Evolutionary conservation across 2,113 vertebrate genomes (phyloP).

Genomic region (Potamarius usumacintae): DNA sequence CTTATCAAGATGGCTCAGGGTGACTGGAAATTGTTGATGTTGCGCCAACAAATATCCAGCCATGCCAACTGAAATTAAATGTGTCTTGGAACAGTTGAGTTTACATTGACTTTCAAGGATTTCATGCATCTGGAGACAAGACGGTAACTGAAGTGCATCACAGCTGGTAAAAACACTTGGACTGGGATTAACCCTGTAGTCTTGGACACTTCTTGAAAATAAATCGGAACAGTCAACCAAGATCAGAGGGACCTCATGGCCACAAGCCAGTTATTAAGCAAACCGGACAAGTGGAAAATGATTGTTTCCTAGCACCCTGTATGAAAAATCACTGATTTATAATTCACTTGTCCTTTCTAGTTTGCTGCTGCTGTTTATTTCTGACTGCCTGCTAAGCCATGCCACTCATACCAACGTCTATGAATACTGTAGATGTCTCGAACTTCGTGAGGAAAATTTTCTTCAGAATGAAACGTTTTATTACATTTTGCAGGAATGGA

Average conservation of each 20-base stretch:
- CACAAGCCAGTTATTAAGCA: background rate
- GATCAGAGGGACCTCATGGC: background rate
- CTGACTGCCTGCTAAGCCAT: background rate
- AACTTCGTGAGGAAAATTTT: background rate
- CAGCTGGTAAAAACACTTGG: background rate
- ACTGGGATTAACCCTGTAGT: background rate
- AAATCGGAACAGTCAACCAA: background rate
- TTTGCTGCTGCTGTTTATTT: background rate
- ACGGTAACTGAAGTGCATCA: background rate
- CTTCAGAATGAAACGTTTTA: background rate
- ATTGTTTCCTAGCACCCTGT: background rate
- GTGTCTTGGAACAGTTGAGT: background rate
- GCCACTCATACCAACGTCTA: background rate
- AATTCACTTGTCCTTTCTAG: background rate
- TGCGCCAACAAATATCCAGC: background rate
- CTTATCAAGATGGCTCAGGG: background rate
- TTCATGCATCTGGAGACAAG: background rate
- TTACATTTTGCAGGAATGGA: too few relatives aligned
- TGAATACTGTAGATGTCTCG: background rate
- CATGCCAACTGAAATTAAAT: background rate
- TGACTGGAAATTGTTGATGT: background rate
- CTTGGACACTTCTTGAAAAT: background rate
- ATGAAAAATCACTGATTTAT: background rate
- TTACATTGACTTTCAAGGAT: slow-evolving; percentile 2
- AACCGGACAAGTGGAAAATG: too few relatives aligned